A percentile compares a stretch with the other conserved stretches of the same genome.
Conservation (phyloP, 2,113 vertebrate genomes). For the Atherinomorus stipes region DNA sequence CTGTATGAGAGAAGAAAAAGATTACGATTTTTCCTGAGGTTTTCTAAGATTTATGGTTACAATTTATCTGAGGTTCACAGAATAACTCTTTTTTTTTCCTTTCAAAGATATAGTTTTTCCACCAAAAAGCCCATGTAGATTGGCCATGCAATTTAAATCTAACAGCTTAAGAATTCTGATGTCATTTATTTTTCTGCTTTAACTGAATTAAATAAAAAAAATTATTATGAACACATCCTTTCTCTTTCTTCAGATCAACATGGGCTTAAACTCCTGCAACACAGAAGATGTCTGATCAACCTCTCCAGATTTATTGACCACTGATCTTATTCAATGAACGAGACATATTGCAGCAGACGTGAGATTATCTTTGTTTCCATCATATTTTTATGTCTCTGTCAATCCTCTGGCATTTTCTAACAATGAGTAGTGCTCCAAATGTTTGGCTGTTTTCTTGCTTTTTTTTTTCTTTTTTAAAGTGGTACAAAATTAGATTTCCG, state of each 20-base stretch:
- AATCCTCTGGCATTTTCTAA: not conserved
- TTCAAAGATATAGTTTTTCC: not conserved
- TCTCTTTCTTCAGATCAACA: not conserved
- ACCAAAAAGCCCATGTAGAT: not conserved
- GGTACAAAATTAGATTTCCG: too few species aligned
- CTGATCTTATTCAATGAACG: constrained; percentile 46
- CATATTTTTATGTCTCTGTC: constrained; percentile 8
- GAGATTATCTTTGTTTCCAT: constrained; percentile 11
- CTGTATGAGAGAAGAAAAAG: not conserved
- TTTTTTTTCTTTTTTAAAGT: too few species aligned
- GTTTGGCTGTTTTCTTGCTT: too few species aligned
- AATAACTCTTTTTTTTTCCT: not conserved
- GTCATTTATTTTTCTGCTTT: constrained; percentile 14
- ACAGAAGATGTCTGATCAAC: constrained; percentile 34
- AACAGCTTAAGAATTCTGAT: constrained; percentile 40
- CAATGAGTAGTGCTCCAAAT: not conserved
- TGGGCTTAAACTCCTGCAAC: constrained; percentile 26
- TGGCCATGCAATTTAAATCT: constrained; percentile 1
- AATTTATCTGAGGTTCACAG: constrained; percentile 1
- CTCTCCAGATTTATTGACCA: constrained; percentile 34
- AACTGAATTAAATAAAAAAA: constrained; percentile 17
- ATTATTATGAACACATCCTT: constrained; percentile 19
- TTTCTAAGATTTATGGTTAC: not conserved
- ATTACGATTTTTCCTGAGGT: not conserved
- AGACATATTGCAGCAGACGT: constrained; percentile 21